Base-by-base conservation (phyloP, 2,888 invertebrate genomes). In the Stenichneumon culpator region DNA sequence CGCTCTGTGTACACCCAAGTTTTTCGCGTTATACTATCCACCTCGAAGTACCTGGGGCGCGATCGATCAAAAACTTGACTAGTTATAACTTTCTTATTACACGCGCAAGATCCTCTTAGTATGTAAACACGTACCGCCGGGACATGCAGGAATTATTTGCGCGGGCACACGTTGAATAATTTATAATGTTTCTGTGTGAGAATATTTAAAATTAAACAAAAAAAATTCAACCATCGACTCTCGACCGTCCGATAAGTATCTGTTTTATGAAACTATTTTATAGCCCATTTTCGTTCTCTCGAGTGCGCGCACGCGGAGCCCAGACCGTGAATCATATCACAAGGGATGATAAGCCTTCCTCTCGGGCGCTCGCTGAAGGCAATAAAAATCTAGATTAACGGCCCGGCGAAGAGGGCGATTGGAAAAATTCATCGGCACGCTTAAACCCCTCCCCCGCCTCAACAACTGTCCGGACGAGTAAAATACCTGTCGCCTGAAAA, bases 301-400 rank as follows among this genome's bases (percentile, higher is more conserved):
- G 78, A 54, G 57, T 78, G 57, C 60, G 67, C 65, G 50, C 63
- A 54, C 50, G 65, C 22, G 44, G 39, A 63, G 72, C 50, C 14
- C 73, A 11, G 44, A 73, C 65, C 77, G 73, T 82, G 84, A 82
- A 82, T 84, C 84, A 74, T 68, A 68, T 57, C 63, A 65, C 28
- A 60, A 74, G 70, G 36, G 65, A 73, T 79, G 84, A 84, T 84
- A 84, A 79, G 57, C 73, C n/a, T 28, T n/a, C 69, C 73, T 39
- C 68, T 75, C 36, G 54, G 2, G n/a, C 57, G 25, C 77, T 68
- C 52, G 54, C 63, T 54, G 44, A 52, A 57, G 47, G 63, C 74
- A 68, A 84, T 82, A 82, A 84, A 82, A 78, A 81, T 78, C 69
- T 57, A 79, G 84, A 84, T 84, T 84, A 84, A 82, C 82, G 78